Percentiles rank a stretch among this genome's conserved stretches.
Evolutionary conservation across 2,888 invertebrate genomes (phyloP).

Genomic region (Xestia xanthographa): DNA sequence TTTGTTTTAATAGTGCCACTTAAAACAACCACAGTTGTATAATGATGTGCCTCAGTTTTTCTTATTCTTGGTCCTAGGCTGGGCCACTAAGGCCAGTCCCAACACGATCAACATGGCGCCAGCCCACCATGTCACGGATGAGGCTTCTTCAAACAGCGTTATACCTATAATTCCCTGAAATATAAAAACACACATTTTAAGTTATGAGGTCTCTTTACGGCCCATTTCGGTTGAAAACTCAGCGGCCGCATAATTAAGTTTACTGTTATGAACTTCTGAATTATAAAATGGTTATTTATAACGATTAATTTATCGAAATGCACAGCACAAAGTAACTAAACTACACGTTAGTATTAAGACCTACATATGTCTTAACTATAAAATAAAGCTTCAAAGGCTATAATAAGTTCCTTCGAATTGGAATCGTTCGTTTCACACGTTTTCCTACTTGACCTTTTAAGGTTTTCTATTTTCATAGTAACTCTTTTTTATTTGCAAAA

Average conservation of each 20-base stretch:
- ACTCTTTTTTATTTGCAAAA: neutral
- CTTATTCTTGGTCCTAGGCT: slow-evolving; percentile 74
- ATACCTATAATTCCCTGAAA: slow-evolving; percentile 93
- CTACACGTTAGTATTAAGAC: neutral
- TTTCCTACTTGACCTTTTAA: slow-evolving; percentile 32
- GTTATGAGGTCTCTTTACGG: neutral
- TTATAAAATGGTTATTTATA: neutral
- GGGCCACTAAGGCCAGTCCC: slow-evolving; percentile 92
- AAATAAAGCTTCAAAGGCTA: neutral
- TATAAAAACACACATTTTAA: slow-evolving; percentile 15
- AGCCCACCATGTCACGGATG: slow-evolving; percentile 93
- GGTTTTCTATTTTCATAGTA: slow-evolving; percentile 4
- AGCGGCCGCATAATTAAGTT: neutral
- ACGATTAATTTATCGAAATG: neutral
- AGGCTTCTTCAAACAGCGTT: slow-evolving; percentile 92
- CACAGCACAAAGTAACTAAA: neutral
- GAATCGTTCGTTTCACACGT: slow-evolving; percentile 35
- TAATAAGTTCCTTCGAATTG: slow-evolving; percentile 4
- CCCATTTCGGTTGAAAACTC: slow-evolving; percentile 3
- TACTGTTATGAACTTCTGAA: slow-evolving; percentile 6
- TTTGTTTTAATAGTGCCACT: neutral
- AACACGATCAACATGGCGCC: slow-evolving; percentile 93
- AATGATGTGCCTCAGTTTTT: slow-evolving; percentile 60
- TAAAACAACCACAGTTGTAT: neutral
- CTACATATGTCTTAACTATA: neutral